Base-by-base conservation (phyloP, 2,888 invertebrate species). In the Drosophila nr. fundita region DNA sequence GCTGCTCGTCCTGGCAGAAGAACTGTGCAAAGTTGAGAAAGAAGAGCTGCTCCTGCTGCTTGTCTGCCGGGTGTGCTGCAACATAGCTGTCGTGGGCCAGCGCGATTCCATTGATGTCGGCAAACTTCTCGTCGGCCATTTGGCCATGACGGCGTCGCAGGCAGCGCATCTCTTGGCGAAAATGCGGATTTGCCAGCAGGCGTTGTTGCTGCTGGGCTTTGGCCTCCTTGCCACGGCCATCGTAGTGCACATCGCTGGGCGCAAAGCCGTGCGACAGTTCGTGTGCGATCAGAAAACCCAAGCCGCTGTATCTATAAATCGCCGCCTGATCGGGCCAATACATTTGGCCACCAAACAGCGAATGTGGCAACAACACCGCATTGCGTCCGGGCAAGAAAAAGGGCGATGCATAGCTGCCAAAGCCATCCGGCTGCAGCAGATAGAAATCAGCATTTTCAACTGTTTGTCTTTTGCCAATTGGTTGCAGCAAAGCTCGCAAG, bases 221-320 rank as follows among this genome's bases (percentile, higher is more conserved):
- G 0, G 52, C 54, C 24, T 1, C n/a, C 15, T 15, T 32, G 7
- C 83, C 83, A 27, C 38, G 53, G 4, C 65, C 57, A 64, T 71
- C 54, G 36, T 36, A 64, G 6, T 10, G 0, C 0, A 69, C 68
- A 2, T 59, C 65, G 24, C 30, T 68, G 29, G 68, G 76, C 2
- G 62, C 29, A 21, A 88, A 86, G 59, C 74, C 87, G 11, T 83
- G 83, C 3, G 72, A 68, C n/a, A 83, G 55, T 49, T 83, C 83
- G 49, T 83, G 83, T 0, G 69, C 83, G 1, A 83, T 70, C 7
- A 83, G 55, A 13, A 83, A 86, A 13, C 87, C 87, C 10, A 83
- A 32, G 0, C 64, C 64, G 27, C 83, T 83, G 13, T 72, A 72
- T n/a, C 61, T 60, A 1, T 58, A 32, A 7, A 80, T 0, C 0